These are phyloP conservation scores for Plutella xylostella DNA, from an alignment of 2,888 invertebrate genomes.

Conservation along the genomic window DNA sequence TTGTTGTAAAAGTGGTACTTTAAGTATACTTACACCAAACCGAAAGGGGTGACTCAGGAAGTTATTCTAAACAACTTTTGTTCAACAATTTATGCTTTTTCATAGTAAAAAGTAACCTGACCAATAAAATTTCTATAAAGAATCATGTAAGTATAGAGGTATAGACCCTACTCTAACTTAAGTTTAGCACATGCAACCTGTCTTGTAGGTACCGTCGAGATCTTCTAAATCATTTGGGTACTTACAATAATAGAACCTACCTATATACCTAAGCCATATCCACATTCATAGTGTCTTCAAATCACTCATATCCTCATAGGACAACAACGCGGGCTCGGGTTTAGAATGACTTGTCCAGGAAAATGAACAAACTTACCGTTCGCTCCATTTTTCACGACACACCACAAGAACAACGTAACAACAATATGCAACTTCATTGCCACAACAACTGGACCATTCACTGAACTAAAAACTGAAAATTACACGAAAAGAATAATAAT, in stretches of 20 bases:
- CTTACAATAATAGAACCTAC: neutral
- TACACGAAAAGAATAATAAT: too few species aligned
- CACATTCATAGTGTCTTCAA: neutral
- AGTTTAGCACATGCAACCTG: neutral
- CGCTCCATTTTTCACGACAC: conserved; percentile 25
- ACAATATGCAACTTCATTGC: conserved; percentile 31
- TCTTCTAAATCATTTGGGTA: too few species aligned
- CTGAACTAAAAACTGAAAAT: conserved; percentile 3
- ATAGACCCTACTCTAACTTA: neutral
- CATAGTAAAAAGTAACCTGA: neutral
- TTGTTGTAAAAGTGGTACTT: neutral
- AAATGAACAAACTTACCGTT: conserved; percentile 27
- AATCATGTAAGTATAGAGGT: neutral
- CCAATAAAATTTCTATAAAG: too few species aligned
- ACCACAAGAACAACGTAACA: conserved; percentile 30
- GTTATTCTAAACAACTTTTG: too few species aligned
- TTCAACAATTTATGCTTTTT: too few species aligned
- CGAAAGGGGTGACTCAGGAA: too few species aligned
- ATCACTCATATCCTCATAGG: neutral
- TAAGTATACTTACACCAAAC: neutral
- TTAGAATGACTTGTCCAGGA: conserved; percentile 9
- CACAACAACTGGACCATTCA: conserved; percentile 11
- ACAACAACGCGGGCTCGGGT: conserved; percentile 26
- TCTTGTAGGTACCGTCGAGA: too few species aligned
- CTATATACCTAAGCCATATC: neutral